These are phyloP conservation scores for Malurus elegans DNA, from an alignment of 2,113 vertebrate species.

Conservation along the genomic window DNA sequence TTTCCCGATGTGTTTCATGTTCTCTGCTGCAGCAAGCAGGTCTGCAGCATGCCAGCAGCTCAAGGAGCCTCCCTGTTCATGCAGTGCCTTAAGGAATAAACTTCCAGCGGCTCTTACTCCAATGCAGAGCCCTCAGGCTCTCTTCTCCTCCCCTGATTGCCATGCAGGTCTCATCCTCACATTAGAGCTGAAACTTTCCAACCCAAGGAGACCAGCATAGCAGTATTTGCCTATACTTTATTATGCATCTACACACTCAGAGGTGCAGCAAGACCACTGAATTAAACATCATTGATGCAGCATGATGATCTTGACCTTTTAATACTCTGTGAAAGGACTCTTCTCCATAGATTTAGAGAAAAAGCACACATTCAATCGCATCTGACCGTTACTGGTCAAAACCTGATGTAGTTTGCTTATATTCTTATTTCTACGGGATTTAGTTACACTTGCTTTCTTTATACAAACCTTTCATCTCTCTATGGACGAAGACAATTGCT, in stretches of 20 bases:
- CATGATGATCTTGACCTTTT: background rate
- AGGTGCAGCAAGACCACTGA: background rate
- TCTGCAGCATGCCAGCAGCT: background rate
- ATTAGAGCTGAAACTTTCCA: slow-evolving; percentile 11
- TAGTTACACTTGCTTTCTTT: background rate
- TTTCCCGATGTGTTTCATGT: accelerated
- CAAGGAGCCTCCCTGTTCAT: background rate
- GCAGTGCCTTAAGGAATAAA: background rate
- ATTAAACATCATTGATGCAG: background rate
- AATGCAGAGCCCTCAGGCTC: background rate
- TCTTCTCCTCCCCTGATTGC: background rate
- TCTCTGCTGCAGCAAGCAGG: background rate
- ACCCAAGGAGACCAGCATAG: background rate
- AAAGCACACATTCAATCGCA: background rate
- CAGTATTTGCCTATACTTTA: background rate
- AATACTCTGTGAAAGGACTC: background rate
- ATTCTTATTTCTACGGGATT: background rate
- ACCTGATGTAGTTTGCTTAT: background rate
- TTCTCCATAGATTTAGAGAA: background rate
- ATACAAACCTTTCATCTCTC: background rate
- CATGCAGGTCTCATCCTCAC: slow-evolving; percentile 4
- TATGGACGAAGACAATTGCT: background rate
- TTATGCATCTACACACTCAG: background rate
- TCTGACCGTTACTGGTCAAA: background rate
- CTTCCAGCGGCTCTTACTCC: background rate